These are phyloP conservation scores for Adelphocoris suturalis DNA, from an alignment of 2,888 invertebrate genomes.

Conservation along the genomic window DNA sequence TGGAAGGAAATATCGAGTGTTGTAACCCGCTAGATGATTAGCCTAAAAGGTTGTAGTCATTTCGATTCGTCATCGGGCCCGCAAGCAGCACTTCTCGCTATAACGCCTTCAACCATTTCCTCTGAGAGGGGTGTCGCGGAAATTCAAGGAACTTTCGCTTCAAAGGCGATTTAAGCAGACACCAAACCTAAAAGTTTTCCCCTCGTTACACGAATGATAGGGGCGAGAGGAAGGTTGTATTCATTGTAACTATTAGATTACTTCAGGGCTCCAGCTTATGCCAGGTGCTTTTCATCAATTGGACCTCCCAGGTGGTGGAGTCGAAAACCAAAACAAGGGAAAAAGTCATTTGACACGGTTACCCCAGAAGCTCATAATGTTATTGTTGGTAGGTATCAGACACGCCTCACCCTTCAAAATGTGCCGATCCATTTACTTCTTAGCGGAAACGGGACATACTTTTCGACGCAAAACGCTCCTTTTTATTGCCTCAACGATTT, in stretches of 20 bases:
- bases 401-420: background rate
- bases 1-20: background rate
- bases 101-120: background rate
- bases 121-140: background rate
- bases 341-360: conserved; percentile 20
- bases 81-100: background rate
- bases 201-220: background rate
- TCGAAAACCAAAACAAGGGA: conserved; percentile 6
- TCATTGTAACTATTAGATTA: background rate
- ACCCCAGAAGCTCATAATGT: conserved; percentile 1
- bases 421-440: background rate
- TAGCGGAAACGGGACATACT: background rate
- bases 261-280: background rate
- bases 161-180: background rate
- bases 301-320: background rate
- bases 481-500: background rate
- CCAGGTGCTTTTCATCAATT: conserved; percentile 12
- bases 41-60: conserved; percentile 5
- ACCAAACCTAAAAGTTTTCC: background rate
- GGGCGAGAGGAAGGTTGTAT: background rate
- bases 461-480: background rate
- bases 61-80: background rate
- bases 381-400: conserved; percentile 18
- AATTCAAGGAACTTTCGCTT: conserved; percentile 52
- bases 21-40: background rate